phyloP scores from a whole-genome alignment of 2,888 invertebrate genomes.

The Ichneumon xanthorius region DNA sequence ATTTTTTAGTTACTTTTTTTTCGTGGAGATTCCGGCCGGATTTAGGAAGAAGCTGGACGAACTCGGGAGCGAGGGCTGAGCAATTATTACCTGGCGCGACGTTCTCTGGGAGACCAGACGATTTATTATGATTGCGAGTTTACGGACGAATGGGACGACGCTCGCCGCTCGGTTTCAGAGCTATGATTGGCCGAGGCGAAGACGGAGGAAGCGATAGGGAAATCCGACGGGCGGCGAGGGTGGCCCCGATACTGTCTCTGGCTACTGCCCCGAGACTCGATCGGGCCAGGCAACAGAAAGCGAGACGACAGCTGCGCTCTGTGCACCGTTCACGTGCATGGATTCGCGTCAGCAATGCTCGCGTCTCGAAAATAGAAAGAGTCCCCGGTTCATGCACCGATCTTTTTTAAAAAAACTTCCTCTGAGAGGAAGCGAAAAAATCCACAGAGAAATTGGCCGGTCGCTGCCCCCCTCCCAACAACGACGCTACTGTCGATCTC shows the following conservation, averaged over 20 bases:
- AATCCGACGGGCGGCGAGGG: conserved; percentile 59
- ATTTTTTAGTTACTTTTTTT: conserved; percentile 12
- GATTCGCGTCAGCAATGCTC: conserved; percentile 73
- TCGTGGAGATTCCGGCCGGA: not conserved
- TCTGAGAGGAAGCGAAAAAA: not conserved
- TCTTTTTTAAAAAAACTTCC: conserved; percentile 10
- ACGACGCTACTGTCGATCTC: not conserved
- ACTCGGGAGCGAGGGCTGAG: conserved; percentile 1
- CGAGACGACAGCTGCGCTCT: conserved; percentile 75
- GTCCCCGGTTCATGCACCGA: conserved; percentile 40
- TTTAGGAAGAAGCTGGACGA: not conserved
- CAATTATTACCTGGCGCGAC: conserved; percentile 33
- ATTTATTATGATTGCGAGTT: conserved; percentile 62
- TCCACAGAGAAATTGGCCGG: not conserved
- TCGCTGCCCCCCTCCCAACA: not conserved
- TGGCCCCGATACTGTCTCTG: conserved; percentile 65
- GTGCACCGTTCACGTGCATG: conserved; percentile 62
- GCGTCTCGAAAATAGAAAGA: conserved; percentile 75
- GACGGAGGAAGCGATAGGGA: conserved; percentile 38
- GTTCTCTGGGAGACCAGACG: conserved; percentile 32
- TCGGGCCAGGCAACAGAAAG: conserved; percentile 54
- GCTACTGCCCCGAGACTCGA: conserved; percentile 20
- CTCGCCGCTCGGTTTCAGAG: not conserved
- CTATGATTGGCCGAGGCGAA: conserved; percentile 20
- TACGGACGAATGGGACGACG: conserved; percentile 21